Evolutionary conservation across 2,797 vertebrate genomes (phyloP), one percentile per base, ranked within the genome.

Genomic region (Cyclopterus lumpus): DNA sequence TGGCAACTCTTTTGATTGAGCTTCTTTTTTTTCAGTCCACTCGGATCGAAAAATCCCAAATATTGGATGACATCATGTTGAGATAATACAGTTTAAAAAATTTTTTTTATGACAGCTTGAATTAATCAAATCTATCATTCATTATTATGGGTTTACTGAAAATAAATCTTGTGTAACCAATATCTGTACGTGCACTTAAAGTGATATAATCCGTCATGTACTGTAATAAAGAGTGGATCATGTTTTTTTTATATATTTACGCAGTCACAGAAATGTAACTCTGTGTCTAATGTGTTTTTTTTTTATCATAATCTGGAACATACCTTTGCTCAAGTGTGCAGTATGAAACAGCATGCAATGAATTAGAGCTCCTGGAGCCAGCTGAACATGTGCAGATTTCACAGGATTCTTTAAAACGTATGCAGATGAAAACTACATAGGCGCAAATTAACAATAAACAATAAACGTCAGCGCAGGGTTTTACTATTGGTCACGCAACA

Each of bases 1-100:
- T 38, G 40, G 24, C 40, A 61, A 42, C 59, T 71, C 32, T 42
- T 69, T 28, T 77, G 67, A 79, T 60, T 66, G 68, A 62, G 51
- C 34, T 53, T 73, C 6, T 20, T 34, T 66, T 38, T 40, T 40
- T 61, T 55, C 38, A 62, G 0, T 79, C 63, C 30, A 40, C 20
- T 59, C 20, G 16, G 20, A 44, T 67, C 2, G 10, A 75, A 61
- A 16, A 22, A 28, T 67, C 46, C 30, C 14, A 65, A 78, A 38
- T 66, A 66, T 58, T 40, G 2, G 16, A 49, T 65, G 32, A 22
- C 16, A 54, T 34, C 44, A 53, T 75, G 53, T n/a, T 60, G 40
- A 66, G n/a, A 53, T 40, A 51, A 66, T 62, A 4, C 9, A 65
- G 22, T 24, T n/a, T n/a, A n/a, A n/a, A n/a, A n/a, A n/a, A n/a